Conservation (phyloP, 2,888 invertebrate species). For the Dexiosoma caninum region DNA sequence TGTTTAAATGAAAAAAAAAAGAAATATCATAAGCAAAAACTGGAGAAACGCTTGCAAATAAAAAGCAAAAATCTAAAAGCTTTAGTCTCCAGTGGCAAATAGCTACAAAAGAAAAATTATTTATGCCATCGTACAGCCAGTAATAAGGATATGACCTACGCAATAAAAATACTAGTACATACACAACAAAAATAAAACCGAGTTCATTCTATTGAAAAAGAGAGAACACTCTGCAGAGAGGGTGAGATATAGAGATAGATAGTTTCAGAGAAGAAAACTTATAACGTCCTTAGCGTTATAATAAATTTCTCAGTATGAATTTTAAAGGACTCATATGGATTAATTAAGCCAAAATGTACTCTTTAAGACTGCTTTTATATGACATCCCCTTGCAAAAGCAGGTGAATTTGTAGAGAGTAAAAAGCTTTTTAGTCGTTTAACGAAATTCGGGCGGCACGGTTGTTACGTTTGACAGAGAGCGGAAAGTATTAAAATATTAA, state of each 20-base stretch:
- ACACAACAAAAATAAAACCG: neutral
- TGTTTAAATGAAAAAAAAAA: too few relatives aligned
- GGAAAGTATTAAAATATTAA: neutral
- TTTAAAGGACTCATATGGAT: conserved; percentile 23
- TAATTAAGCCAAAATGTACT: neutral
- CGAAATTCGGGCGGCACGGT: conserved; percentile 58
- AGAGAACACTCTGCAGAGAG: neutral
- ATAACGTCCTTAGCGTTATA: conserved; percentile 21
- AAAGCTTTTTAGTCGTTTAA: conserved; percentile 63
- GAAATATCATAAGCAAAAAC: neutral
- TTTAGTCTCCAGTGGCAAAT: conserved; percentile 25
- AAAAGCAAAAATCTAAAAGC: conserved; percentile 29
- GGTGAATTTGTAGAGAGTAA: conserved; percentile 55
- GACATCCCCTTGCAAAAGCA: conserved; percentile 23
- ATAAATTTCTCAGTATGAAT: neutral
- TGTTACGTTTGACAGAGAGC: conserved; percentile 37
- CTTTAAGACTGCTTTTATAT: neutral
- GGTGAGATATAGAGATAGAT: too few relatives aligned
- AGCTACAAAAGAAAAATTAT: neutral
- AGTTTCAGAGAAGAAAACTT: neutral
- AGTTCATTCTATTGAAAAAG: neutral
- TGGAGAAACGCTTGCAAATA: neutral
- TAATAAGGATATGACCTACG: conserved; percentile 61
- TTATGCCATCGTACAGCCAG: conserved; percentile 6
- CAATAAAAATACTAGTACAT: conserved; percentile 32